These are phyloP conservation scores for Paracentrotus lividus DNA, from an alignment of 53 echinoderm and acorn worm species.

Conservation along the genomic window DNA sequence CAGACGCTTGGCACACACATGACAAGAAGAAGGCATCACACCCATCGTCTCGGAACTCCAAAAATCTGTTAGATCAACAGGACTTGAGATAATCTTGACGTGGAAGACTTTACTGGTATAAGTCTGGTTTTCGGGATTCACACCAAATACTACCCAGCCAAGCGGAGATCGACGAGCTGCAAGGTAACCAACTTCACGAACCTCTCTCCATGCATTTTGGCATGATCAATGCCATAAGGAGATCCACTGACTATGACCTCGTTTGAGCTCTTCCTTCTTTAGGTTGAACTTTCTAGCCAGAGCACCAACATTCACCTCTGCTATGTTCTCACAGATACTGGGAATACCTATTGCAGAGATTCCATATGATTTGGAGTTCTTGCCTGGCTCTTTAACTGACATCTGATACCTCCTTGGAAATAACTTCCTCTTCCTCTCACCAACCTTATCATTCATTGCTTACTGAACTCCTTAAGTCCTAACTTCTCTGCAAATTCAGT, in stretches of 20 bases:
- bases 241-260: slow-evolving; percentile 70
- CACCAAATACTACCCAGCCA: slow-evolving; percentile 72
- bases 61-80: slow-evolving; percentile 76
- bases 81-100: no score
- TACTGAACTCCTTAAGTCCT: slow-evolving; percentile 43
- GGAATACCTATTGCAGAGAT: slow-evolving; percentile 70
- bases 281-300: no score
- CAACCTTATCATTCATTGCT: slow-evolving; percentile 73
- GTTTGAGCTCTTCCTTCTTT: no score
- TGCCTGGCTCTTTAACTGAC: not conserved
- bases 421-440: slow-evolving; percentile 65
- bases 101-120: no score
- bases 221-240: slow-evolving; percentile 68
- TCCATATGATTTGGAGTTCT: not conserved
- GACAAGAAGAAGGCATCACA: no score
- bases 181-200: not conserved
- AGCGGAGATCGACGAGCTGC: slow-evolving; percentile 60
- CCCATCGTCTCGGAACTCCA: slow-evolving; percentile 70
- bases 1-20: not conserved
- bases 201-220: slow-evolving; percentile 4
- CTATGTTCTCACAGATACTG: slow-evolving; percentile 67
- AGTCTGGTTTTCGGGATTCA: not conserved
- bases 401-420: slow-evolving; percentile 56
- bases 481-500: slow-evolving; percentile 57
- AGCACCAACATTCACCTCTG: no score